phyloP scores from a whole-genome alignment of 2,888 invertebrate genomes.

The Emesis furor region DNA sequence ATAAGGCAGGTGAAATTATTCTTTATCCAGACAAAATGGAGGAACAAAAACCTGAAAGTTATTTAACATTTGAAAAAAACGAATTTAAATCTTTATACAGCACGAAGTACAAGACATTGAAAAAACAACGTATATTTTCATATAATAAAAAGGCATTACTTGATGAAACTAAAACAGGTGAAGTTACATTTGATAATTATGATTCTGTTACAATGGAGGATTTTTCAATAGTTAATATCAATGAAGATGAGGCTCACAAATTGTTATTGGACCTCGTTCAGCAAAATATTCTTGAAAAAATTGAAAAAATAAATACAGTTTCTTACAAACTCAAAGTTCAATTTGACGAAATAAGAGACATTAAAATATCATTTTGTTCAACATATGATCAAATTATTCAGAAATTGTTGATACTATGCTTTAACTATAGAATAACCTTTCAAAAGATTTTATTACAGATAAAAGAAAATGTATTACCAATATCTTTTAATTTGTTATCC shows the following conservation, averaged over 20 bases:
- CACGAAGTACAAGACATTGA: not conserved
- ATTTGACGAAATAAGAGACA: constrained; percentile 24
- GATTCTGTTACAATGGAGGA: constrained; percentile 25
- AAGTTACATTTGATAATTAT: constrained; percentile 1
- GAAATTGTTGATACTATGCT: constrained; percentile 17
- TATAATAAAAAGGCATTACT: constrained; percentile 33
- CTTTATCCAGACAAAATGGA: too few species aligned
- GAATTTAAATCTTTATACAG: not conserved
- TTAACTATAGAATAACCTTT: constrained; percentile 33
- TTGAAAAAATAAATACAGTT: not conserved
- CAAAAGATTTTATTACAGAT: constrained; percentile 24
- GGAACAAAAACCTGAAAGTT: not conserved
- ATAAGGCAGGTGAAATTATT: not conserved
- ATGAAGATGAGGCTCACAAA: constrained; percentile 5
- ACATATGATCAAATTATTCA: constrained; percentile 19
- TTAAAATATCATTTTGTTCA: constrained; percentile 27
- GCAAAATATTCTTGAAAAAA: constrained; percentile 14
- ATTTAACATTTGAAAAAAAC: constrained; percentile 11
- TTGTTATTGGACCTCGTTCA: constrained; percentile 21
- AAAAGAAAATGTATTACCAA: not conserved
- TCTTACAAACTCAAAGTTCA: constrained; percentile 23
- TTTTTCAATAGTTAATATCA: constrained; percentile 32
- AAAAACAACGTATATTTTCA: constrained; percentile 9
- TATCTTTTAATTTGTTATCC: constrained; percentile 22
- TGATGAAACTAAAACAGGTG: constrained; percentile 20